These are phyloP conservation scores for Cephalotes varians DNA, from an alignment of 2,888 invertebrate genomes.

Conservation along the genomic window DNA sequence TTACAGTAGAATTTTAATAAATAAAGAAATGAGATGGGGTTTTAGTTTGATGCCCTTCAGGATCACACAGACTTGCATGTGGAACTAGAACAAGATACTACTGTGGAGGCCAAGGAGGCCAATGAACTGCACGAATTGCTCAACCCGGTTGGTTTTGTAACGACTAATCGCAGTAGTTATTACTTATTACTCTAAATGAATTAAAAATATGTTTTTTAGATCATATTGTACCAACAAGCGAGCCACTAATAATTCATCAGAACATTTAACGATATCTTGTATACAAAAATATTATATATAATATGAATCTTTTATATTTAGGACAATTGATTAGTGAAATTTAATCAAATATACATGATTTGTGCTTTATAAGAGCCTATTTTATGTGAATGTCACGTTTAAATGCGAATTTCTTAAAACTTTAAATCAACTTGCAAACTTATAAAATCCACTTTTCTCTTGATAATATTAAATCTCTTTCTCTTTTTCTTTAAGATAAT, in stretches of 20 bases:
- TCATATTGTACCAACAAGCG: neutral
- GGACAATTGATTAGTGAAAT: neutral
- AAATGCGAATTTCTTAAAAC: slow-evolving; percentile 18
- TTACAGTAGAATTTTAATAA: slow-evolving; percentile 44
- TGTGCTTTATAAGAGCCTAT: slow-evolving; percentile 18
- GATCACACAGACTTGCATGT: slow-evolving; percentile 83
- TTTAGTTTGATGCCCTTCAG: slow-evolving; percentile 85
- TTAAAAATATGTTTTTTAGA: neutral
- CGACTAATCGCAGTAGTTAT: slow-evolving; percentile 65
- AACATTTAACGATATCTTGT: neutral
- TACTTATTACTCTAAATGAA: neutral
- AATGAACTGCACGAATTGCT: slow-evolving; percentile 83
- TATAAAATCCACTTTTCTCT: slow-evolving; percentile 22
- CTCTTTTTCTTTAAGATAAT: neutral
- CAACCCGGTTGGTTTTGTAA: slow-evolving; percentile 84
- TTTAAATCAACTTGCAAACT: neutral
- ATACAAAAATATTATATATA: neutral
- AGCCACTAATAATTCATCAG: neutral
- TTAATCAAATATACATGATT: slow-evolving; percentile 10
- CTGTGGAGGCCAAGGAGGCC: slow-evolving; percentile 81
- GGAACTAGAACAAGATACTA: slow-evolving; percentile 81
- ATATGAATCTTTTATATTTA: neutral
- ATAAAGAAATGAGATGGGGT: slow-evolving; percentile 76
- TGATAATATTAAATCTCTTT: neutral
- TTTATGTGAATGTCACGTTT: slow-evolving; percentile 27